These are phyloP conservation scores for Augochlora pura DNA, from an alignment of 1,140 invertebrate species.

Conservation along the genomic window DNA sequence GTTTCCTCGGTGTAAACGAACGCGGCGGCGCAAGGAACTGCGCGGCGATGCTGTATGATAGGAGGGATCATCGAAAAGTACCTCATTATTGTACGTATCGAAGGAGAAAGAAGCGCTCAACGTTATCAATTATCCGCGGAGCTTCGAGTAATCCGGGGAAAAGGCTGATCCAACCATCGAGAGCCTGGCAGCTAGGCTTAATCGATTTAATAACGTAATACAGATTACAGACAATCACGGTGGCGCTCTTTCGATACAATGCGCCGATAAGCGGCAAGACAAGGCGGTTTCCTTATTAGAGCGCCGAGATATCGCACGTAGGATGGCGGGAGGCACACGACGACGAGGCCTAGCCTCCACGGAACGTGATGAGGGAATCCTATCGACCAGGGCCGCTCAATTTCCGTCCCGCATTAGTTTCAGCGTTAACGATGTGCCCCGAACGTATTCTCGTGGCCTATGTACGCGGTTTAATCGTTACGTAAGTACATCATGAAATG, in stretches of 20 bases:
- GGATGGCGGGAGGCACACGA: background rate
- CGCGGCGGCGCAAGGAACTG: background rate
- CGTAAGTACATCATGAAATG: slow-evolving; percentile 63
- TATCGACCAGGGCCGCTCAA: slow-evolving; percentile 40
- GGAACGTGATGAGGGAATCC: slow-evolving; percentile 38
- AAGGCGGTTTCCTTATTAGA: slow-evolving; percentile 17
- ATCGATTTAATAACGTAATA: slow-evolving; percentile 34
- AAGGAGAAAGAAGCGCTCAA: background rate
- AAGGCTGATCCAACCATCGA: background rate
- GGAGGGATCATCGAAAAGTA: background rate
- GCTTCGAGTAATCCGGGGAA: background rate
- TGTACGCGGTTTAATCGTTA: slow-evolving; percentile 54
- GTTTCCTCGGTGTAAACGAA: background rate
- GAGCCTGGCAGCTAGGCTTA: background rate
- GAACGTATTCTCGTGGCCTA: slow-evolving; percentile 39
- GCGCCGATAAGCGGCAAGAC: slow-evolving; percentile 34
- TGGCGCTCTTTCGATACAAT: slow-evolving; percentile 10
- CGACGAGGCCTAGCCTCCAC: background rate
- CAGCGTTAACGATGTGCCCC: slow-evolving; percentile 55
- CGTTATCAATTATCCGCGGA: slow-evolving; percentile 1
- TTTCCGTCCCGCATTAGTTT: slow-evolving; percentile 64
- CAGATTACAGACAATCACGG: slow-evolving; percentile 14
- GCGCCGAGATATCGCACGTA: slow-evolving; percentile 17
- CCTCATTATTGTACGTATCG: background rate
- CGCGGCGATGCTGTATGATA: background rate